Conservation (phyloP, 2,113 vertebrate genomes). For the Cinclus mexicanus region DNA sequence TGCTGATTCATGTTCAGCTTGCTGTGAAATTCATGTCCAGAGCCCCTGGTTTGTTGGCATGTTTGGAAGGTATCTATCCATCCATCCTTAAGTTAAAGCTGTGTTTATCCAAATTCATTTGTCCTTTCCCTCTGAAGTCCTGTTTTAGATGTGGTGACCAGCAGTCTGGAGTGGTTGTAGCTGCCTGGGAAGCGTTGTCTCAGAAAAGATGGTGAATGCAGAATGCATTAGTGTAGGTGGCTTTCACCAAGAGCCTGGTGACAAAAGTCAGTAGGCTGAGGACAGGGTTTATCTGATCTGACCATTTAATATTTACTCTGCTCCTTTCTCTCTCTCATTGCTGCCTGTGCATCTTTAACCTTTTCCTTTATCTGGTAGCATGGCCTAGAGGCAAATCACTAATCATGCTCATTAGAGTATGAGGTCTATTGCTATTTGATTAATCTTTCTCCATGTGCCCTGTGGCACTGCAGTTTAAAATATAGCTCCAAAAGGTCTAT, state of each 20-base stretch:
- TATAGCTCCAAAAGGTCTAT: background rate
- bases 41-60: background rate
- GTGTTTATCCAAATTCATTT: background rate
- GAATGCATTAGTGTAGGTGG: background rate
- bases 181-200: background rate
- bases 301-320: background rate
- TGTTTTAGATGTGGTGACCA: background rate
- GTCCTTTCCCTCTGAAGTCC: background rate
- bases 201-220: background rate
- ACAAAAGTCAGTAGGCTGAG: background rate
- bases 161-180: no score
- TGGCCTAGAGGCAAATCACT: background rate
- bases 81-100: background rate
- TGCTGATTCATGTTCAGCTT: background rate
- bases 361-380: background rate
- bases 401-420: background rate
- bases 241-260: background rate
- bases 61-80: background rate
- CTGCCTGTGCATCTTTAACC: background rate
- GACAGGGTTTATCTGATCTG: background rate
- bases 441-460: background rate
- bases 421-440: background rate
- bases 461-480: background rate
- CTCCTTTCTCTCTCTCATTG: background rate
- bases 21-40: background rate